Base-by-base conservation (phyloP, 2,113 vertebrate genomes). In the Planiliza haematocheilus region DNA sequence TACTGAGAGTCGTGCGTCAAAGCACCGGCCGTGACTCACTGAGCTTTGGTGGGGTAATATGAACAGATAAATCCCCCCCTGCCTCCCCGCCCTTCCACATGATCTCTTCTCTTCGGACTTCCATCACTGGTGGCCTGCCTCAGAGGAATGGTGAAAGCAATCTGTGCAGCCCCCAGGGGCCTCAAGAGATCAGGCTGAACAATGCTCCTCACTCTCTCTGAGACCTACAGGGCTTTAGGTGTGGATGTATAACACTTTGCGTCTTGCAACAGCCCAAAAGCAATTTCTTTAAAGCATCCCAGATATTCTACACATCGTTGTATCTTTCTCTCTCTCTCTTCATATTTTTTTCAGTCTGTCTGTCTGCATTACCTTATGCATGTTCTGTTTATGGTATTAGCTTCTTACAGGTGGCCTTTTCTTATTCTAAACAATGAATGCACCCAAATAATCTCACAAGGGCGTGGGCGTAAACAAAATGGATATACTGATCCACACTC, bases 171-270 rank as follows among this genome's bases (percentile, higher is more conserved):
- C 56, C 17, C 53, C 62, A 66, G 69, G 69, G 72, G 72, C 82
- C 77, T 0, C n/a, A 17, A 73, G 57, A 81, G 78, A 82, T 60
- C 37, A 43, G 48, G 56, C 43, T 78, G 76, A 84, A 84, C 74
- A 86, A 80, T 61, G 68, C 71, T 55, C 43, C 56, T 68, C 16
- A 24, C 78, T 71, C 53, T 59, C 30, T 41, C 62, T 41, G 67
- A 81, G 48, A 61, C 42, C 70, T 60, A 37, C 20, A 24, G 45
- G 68, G 76, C 70, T 64, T n/a, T 59, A 65, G 52, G 67, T 67
- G 52, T 77, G 56, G 75, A 73, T 70, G 58, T 53, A 58, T 45
- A 73, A 69, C 56, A 62, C 70, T 61, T 73, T 36, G 64, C 53
- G 43, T 76, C 60, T 70, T 50, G 66, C 71, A 75, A 59, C 30